Base-by-base conservation (phyloP, 1,140 invertebrate species). In the Papilio xuthus region DNA sequence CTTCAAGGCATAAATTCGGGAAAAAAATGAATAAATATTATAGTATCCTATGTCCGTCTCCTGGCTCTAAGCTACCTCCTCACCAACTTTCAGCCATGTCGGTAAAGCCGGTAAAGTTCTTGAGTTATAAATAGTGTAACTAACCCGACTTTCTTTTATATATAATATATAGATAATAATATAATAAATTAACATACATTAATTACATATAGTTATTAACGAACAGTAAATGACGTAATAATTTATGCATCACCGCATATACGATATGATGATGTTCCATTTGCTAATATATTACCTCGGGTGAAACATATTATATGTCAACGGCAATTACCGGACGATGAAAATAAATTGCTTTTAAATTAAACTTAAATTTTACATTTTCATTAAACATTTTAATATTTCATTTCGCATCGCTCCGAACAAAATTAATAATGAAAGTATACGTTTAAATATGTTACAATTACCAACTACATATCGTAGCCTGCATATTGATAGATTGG, bases 261-360 rank as follows among this genome's bases (percentile, higher is more conserved):
- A n/a, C 26, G 60, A 13, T n/a, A n/a, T n/a, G n/a, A 67, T 67
- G 60, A 15, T 32, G 60, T 32, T 28, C 13, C 23, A 67, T 67
- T 67, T 28, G 23, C 15, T 67, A 67, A 67, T 32, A 67, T 67
- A 67, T 67, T 26, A 67, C 26, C 60, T 20, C 60, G 60, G 60
- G 13, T 67, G 12, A 67, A 28, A 13, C 26, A 67, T 67, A 67
- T 67, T 23, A 67, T 67, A 67, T 28, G 60, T 67, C 60, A 67
- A 67, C 60, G 28, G 15, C 60, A 67, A 67, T 67, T 67, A 67
- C 60, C 60, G 60, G 60, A 26, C 60, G 23, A 67, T 67, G 60
- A 67, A 28, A 67, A 67, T 32, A 67, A 67, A 67, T 67, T 67
- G 60, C 60, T 18, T 67, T 67, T 28, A 67, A 67, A 67, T 67